These are phyloP conservation scores for Drosophila ochracea DNA, from an alignment of 2,888 invertebrate genomes.

Conservation along the genomic window DNA sequence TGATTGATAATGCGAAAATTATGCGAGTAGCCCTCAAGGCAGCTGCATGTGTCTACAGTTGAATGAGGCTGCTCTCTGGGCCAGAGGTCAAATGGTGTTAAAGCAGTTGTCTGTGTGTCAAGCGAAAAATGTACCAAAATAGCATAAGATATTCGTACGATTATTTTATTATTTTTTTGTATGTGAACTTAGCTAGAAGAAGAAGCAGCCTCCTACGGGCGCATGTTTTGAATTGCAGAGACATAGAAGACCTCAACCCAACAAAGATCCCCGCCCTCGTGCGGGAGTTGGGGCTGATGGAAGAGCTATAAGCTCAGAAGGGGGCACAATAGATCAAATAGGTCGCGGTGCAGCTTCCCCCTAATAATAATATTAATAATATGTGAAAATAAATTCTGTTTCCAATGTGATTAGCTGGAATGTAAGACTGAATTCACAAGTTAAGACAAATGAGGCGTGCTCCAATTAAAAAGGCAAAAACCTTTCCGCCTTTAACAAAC, in stretches of 20 bases:
- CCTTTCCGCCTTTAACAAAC: neutral
- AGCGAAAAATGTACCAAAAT: neutral
- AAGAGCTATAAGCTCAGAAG: too few relatives aligned
- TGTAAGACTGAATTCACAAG: neutral
- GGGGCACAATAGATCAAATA: too few relatives aligned
- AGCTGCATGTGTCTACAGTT: constrained; percentile 4
- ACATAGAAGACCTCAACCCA: too few relatives aligned
- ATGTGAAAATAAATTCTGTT: neutral
- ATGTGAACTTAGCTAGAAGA: too few relatives aligned
- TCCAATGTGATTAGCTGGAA: neutral
- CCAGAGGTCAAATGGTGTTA: constrained; percentile 30
- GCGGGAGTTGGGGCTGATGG: too few relatives aligned
- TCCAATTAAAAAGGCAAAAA: too few relatives aligned
- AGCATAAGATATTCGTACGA: neutral
- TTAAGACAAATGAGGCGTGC: neutral
- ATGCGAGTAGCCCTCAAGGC: constrained; percentile 50
- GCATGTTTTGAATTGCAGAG: too few relatives aligned
- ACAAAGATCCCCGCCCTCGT: too few relatives aligned
- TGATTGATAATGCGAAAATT: constrained; percentile 72
- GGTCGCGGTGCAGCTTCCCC: too few relatives aligned
- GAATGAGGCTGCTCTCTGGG: neutral
- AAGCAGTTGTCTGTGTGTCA: neutral
- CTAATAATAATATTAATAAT: neutral
- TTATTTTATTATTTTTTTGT: neutral
- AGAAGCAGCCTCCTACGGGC: too few relatives aligned